phyloP scores from a whole-genome alignment of 2,888 invertebrate species.

The Tachina fera region DNA sequence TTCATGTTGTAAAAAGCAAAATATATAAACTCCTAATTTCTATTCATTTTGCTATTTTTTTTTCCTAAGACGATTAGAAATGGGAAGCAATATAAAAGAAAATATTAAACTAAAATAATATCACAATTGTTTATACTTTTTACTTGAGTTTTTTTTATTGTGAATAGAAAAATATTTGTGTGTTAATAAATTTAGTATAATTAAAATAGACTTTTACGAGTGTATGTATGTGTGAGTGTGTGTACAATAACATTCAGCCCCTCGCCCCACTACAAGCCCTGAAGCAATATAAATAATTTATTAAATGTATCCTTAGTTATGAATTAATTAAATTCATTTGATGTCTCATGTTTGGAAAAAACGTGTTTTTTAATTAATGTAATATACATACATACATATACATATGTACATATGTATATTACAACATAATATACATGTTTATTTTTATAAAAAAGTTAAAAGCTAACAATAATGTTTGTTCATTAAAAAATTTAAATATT shows the following conservation, averaged over 20 bases:
- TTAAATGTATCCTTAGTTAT: neutral
- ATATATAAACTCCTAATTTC: too few relatives aligned
- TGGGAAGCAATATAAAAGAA: neutral
- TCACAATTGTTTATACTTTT: neutral
- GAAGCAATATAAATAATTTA: neutral
- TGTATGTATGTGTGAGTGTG: neutral
- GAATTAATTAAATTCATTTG: slow-evolving; percentile 17
- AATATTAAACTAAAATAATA: slow-evolving; percentile 6
- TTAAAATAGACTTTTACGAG: neutral
- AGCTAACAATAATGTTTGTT: too few relatives aligned
- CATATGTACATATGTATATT: too few relatives aligned
- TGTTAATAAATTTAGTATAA: neutral
- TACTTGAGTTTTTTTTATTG: too few relatives aligned
- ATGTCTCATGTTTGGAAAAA: neutral
- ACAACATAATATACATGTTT: too few relatives aligned
- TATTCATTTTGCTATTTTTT: neutral
- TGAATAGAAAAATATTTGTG: neutral
- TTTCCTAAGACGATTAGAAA: neutral
- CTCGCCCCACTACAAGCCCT: neutral
- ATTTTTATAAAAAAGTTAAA: too few relatives aligned
- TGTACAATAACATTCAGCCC: too few relatives aligned
- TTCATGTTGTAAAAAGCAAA: too few relatives aligned
- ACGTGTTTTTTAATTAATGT: neutral
- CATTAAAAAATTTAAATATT: too few relatives aligned
- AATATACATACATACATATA: neutral